Percentiles rank a stretch among this genome's conserved stretches.
Evolutionary conservation across 2,113 vertebrate species (phyloP).

Genomic region (Pungitius pungitius): DNA sequence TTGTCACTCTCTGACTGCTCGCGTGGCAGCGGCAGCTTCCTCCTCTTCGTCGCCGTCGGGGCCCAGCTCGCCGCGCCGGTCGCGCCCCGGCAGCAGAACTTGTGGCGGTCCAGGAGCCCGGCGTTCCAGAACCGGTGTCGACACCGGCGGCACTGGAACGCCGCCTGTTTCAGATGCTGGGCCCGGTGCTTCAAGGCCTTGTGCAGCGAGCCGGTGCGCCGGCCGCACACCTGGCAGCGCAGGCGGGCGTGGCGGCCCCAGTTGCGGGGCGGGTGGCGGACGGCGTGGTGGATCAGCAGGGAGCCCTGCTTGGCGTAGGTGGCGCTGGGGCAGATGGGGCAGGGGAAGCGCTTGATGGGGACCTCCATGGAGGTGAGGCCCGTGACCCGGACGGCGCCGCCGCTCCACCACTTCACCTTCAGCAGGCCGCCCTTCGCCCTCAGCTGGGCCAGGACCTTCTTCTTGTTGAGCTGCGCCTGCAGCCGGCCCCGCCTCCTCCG

Average conservation of each 20-base stretch:
- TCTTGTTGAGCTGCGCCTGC: slow-evolving; percentile 70
- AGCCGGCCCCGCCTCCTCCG: slow-evolving; percentile 66
- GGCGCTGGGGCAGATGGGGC: slow-evolving; percentile 79
- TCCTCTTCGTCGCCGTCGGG: slow-evolving; percentile 58
- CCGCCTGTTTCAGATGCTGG: slow-evolving; percentile 72
- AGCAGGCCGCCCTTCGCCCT: slow-evolving; percentile 61
- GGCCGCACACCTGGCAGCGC: slow-evolving; percentile 85
- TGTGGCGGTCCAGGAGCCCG: slow-evolving; percentile 75
- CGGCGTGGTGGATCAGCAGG: slow-evolving; percentile 76
- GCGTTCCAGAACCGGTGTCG: slow-evolving; percentile 80
- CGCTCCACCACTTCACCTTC: slow-evolving; percentile 71
- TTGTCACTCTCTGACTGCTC: slow-evolving; percentile 36
- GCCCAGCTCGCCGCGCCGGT: slow-evolving; percentile 44
- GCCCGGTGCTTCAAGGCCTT: slow-evolving; percentile 85
- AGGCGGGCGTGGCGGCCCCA: slow-evolving; percentile 78
- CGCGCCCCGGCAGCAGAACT: slow-evolving; percentile 71
- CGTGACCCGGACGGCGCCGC: slow-evolving; percentile 67
- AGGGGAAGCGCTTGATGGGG: slow-evolving; percentile 78
- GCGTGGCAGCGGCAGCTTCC: slow-evolving; percentile 41
- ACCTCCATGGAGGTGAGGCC: slow-evolving; percentile 75
- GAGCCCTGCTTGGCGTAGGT: slow-evolving; percentile 72
- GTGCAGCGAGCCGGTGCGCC: slow-evolving; percentile 84
- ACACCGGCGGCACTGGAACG: slow-evolving; percentile 79
- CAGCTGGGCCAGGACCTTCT: slow-evolving; percentile 74
- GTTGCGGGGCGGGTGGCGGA: slow-evolving; percentile 72